Evolutionary conservation across 2,797 vertebrate species (phyloP).

Genomic region (Falco novaeseelandiae): DNA sequence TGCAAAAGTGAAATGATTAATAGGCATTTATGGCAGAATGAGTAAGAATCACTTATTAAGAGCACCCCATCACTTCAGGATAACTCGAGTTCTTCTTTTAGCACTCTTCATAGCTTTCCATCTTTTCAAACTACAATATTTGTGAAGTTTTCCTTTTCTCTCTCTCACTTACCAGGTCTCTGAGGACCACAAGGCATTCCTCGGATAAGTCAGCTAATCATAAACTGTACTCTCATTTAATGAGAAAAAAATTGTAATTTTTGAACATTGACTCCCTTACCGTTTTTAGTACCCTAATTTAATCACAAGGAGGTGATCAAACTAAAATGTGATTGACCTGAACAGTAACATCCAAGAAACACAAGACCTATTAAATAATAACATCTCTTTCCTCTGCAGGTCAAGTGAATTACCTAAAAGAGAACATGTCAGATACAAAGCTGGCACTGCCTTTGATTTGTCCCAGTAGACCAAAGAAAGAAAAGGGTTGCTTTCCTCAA

Average conservation of each 20-base stretch:
- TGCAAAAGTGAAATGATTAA: neutral
- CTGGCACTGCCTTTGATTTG: constrained; percentile 32
- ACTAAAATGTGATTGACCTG: neutral
- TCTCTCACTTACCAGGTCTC: neutral
- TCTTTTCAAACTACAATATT: neutral
- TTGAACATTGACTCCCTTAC: neutral
- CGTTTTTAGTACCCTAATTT: neutral
- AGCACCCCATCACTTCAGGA: neutral
- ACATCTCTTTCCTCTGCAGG: neutral
- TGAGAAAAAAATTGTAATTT: neutral
- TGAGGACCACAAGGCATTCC: neutral
- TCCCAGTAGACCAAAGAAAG: neutral
- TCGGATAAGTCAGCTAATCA: neutral
- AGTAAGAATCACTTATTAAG: neutral
- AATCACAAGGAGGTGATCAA: neutral
- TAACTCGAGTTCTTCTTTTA: neutral
- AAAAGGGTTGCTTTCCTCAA: neutral
- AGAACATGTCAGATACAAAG: neutral
- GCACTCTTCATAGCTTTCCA: neutral
- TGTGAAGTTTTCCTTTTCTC: neutral
- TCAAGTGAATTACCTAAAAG: neutral
- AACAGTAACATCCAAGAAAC: neutral
- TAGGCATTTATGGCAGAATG: neutral
- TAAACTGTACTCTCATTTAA: neutral
- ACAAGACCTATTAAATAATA: neutral